A percentile compares a stretch with the other conserved stretches of the same genome.
Evolutionary conservation across 2,797 vertebrate species (phyloP).

Genomic region (Acipenser transmontanus): DNA sequence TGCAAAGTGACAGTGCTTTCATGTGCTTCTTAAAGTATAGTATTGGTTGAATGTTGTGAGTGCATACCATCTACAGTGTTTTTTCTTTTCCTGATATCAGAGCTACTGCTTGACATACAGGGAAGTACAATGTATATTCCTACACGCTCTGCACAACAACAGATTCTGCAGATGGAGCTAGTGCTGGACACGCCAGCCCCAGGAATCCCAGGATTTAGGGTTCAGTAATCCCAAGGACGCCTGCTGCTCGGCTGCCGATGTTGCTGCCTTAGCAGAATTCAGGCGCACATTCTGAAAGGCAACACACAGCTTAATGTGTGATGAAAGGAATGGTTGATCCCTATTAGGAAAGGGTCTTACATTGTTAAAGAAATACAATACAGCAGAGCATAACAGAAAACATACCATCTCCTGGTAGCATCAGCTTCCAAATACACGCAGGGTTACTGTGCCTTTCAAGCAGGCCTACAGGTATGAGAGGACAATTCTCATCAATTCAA

Average conservation of each 20-base stretch:
- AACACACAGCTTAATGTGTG: background rate
- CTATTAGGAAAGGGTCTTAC: background rate
- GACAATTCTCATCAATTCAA: no score
- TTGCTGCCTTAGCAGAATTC: constrained; percentile 7
- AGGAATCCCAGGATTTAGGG: constrained; percentile 2
- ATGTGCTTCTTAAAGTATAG: no score
- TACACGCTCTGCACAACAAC: background rate
- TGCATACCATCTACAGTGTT: no score
- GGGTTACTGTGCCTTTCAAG: no score
- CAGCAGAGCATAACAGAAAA: background rate
- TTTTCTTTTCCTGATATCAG: no score
- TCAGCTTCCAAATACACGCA: no score
- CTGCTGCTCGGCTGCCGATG: background rate
- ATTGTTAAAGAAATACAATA: constrained; percentile 2
- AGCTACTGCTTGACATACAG: no score
- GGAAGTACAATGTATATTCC: no score
- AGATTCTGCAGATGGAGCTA: constrained; percentile 6
- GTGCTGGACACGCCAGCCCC: background rate
- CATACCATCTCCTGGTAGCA: no score
- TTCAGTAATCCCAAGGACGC: constrained; percentile 9
- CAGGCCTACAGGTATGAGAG: no score
- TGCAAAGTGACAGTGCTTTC: no score
- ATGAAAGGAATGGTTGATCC: constrained; percentile 4
- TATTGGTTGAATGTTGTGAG: no score
- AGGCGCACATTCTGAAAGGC: background rate